phyloP scores from a whole-genome alignment of 2,797 vertebrate species.

The Loriculus beryllinus region DNA sequence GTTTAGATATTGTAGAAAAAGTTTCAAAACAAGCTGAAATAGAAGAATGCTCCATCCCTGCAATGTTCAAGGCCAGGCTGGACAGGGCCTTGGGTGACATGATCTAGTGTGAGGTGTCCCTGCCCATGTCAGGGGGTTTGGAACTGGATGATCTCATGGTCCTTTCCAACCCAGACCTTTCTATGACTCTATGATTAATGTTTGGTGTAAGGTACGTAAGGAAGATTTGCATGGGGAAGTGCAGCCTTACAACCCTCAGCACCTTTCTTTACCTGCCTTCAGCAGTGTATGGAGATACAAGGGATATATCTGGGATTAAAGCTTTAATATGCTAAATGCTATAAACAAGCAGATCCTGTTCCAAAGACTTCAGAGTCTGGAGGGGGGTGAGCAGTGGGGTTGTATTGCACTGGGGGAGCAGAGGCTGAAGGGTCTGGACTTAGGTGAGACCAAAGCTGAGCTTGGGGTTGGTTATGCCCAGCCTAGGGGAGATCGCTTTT shows the following conservation, averaged over 20 bases:
- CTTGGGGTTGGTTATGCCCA: background rate
- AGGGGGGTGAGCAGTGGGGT: no score
- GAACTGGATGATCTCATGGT: background rate
- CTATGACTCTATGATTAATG: background rate
- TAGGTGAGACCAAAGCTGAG: background rate
- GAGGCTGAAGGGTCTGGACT: background rate
- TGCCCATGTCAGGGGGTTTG: background rate
- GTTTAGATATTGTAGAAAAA: background rate
- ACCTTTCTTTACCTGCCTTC: background rate
- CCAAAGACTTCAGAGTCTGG: background rate
- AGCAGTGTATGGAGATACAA: background rate
- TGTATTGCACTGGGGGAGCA: background rate
- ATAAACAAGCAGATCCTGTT: background rate
- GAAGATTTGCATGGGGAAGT: background rate
- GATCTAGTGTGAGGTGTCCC: background rate
- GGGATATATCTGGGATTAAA: background rate
- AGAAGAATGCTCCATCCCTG: background rate
- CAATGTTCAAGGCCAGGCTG: background rate
- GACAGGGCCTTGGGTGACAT: background rate
- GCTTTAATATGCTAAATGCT: background rate
- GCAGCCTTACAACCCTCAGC: background rate
- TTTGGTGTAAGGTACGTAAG: background rate
- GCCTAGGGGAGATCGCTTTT: background rate
- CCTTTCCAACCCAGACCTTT: background rate
- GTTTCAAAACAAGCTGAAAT: background rate